Percentiles rank a stretch among this genome's conserved stretches.
These are phyloP conservation scores for Charina bottae DNA, from an alignment of 2,113 vertebrate species.

Conservation along the genomic window DNA sequence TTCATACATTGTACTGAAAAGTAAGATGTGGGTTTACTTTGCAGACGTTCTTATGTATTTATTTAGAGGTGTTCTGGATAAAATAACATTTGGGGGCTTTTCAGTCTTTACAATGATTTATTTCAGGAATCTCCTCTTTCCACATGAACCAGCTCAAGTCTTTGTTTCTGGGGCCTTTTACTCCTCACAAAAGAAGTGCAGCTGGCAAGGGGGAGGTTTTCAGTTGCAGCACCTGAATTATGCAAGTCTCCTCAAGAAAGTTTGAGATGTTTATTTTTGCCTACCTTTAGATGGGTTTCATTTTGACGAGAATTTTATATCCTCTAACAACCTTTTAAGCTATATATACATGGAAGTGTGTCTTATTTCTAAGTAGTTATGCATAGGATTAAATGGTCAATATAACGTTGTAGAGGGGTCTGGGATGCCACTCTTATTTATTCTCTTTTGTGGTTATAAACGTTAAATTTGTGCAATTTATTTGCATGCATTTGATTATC, in stretches of 20 bases:
- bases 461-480: neutral
- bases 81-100: neutral
- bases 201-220: neutral
- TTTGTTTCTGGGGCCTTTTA: neutral
- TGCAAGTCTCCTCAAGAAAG: neutral
- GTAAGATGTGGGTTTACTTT: neutral
- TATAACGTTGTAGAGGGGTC: neutral
- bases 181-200: neutral
- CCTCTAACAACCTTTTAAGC: neutral
- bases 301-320: neutral
- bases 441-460: neutral
- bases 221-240: neutral
- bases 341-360: neutral
- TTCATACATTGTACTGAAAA: neutral
- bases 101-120: neutral
- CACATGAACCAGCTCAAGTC: neutral
- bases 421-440: neutral
- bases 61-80: neutral
- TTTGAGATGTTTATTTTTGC: no score
- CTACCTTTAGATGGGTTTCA: neutral
- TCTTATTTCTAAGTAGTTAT: neutral
- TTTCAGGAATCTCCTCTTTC: neutral
- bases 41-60: neutral
- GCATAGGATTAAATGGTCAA: neutral
- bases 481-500: neutral